phyloP scores from a whole-genome alignment of 2,113 vertebrate species.

The Hemicordylus capensis region DNA sequence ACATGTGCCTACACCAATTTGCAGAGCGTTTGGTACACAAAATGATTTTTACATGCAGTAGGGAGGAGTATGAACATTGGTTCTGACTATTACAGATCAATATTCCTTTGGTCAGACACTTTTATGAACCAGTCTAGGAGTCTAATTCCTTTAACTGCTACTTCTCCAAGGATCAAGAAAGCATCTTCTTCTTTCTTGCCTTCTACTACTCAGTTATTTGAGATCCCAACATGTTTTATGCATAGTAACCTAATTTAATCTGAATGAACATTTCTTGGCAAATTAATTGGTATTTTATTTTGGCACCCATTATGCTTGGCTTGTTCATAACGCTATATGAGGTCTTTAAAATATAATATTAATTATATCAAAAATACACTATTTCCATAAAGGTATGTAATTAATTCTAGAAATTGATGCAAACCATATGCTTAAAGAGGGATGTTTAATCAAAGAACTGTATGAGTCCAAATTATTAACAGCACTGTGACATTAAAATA shows the following conservation, averaged over 20 bases:
- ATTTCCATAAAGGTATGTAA: neutral
- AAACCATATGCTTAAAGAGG: neutral
- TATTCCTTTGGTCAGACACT: neutral
- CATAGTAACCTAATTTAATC: neutral
- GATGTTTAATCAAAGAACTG: neutral
- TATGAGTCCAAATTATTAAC: neutral
- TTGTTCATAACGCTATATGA: neutral
- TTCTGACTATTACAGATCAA: neutral
- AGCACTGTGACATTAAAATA: slow-evolving; percentile 1
- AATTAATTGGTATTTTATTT: neutral
- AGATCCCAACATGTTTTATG: neutral
- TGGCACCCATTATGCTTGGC: neutral
- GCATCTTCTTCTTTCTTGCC: neutral
- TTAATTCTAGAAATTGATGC: neutral
- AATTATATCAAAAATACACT: neutral
- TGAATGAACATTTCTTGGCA: neutral
- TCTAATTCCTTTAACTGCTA: neutral
- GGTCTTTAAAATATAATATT: neutral
- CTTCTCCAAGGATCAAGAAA: neutral
- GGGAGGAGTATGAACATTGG: neutral
- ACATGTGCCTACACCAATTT: neutral
- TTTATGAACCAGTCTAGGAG: neutral
- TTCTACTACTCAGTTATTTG: neutral
- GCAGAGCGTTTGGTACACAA: neutral
- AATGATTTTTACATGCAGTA: neutral